Evolutionary conservation across 2,113 vertebrate species (phyloP), one percentile per base, ranked within the genome.

Genomic region (Indri indri): DNA sequence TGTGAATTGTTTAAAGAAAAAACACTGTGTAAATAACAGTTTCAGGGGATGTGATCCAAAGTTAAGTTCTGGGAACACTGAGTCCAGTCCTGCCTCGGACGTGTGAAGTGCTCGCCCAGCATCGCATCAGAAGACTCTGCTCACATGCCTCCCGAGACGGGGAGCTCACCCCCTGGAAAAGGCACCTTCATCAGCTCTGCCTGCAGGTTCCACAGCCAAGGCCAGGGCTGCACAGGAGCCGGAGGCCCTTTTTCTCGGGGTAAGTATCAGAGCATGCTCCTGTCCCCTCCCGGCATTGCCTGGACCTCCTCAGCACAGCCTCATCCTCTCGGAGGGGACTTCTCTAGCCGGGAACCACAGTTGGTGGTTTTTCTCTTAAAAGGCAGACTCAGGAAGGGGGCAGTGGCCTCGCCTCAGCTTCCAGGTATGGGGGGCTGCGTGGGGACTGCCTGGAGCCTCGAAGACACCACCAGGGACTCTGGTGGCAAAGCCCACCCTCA

Each of bases 201-300:
- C 6, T 50, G 42, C 61, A 61, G 30, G 7, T 2, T 47, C 37
- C 30, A 1, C 45, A 2, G 27, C 37, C 0, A 3, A 82, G 66
- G 88, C 80, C 52, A n/a, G 47, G 61, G 27, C n/a, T 34, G 3
- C 59, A 32, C 66, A 16, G 34, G 32, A 6, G 20, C 74, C 1
- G 1, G 0, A 1, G 0, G 1, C 8, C n/a, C 47, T 22, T 14
- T 22, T 4, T n/a, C 13, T 1, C 8, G 0, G 8, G 37, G 45
- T 47, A 8, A 14, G 3, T 7, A 8, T 42, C 25, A 18, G 9
- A 12, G 14, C 7, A 2, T 37, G 68, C 20, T 32, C 34, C 66
- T 0, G 5, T n/a, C 40, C 14, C 12, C 37, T 45, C 63, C 82
- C 0, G 0, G 34, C 65, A 16, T 1, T 4, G 45, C 50, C 10